These are phyloP conservation scores for Coelopa frigida DNA, from an alignment of 1,140 invertebrate genomes.

Conservation along the genomic window DNA sequence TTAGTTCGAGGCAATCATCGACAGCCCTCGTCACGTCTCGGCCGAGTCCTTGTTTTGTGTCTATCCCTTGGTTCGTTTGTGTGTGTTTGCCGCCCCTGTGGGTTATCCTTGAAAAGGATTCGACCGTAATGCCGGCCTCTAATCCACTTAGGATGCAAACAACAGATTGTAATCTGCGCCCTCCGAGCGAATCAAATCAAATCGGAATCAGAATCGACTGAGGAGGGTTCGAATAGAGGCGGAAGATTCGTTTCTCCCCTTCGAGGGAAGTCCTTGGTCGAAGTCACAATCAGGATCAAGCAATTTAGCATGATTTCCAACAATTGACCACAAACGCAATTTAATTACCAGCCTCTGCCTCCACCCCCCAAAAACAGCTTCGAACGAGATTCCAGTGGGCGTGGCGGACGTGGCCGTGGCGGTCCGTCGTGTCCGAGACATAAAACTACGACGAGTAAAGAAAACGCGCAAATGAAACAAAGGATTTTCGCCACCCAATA, in stretches of 20 bases:
- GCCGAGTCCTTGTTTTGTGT: not conserved
- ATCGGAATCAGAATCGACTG: too few relatives aligned
- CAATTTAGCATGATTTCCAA: constrained; percentile 13
- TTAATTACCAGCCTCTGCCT: constrained; percentile 9
- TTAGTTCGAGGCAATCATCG: constrained; percentile 4
- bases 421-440: not conserved
- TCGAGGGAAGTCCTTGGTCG: too few relatives aligned
- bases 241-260: too few relatives aligned
- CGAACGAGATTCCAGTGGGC: not conserved
- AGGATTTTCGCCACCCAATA: not conserved
- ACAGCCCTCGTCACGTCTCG: not conserved
- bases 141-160: constrained; percentile 12
- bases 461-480: not conserved
- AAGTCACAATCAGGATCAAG: too few relatives aligned
- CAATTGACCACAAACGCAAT: constrained; percentile 13
- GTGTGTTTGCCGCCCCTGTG: not conserved
- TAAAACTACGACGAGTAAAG: not conserved
- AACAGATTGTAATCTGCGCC: constrained; percentile 13
- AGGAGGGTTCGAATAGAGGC: too few relatives aligned
- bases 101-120: not conserved
- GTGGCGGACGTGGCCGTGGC: not conserved
- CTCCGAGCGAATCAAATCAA: too few relatives aligned
- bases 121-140: not conserved
- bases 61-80: not conserved
- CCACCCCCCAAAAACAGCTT: not conserved